These are phyloP conservation scores for Lethrus apterus DNA, from an alignment of 1,140 invertebrate genomes.

Conservation along the genomic window DNA sequence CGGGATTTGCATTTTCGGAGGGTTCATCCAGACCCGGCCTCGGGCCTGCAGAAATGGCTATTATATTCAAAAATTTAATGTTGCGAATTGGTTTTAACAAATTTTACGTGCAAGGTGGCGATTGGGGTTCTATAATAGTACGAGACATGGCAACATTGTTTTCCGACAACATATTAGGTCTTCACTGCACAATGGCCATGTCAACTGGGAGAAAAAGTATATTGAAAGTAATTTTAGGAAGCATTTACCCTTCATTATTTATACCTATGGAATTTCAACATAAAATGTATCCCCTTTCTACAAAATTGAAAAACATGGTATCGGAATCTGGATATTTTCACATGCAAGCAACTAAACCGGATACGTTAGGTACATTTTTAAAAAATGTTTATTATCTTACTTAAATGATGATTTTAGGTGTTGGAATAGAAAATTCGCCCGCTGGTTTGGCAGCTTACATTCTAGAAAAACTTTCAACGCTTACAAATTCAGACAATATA, in stretches of 20 bases:
- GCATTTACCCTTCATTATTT: slow-evolving; percentile 48
- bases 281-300: not conserved
- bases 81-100: slow-evolving; percentile 62
- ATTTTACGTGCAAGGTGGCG: slow-evolving; percentile 79
- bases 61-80: slow-evolving; percentile 80
- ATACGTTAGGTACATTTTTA: slow-evolving; percentile 83
- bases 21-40: slow-evolving; percentile 55
- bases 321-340: slow-evolving; percentile 74
- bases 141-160: slow-evolving; percentile 54
- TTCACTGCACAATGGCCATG: slow-evolving; percentile 58
- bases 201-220: slow-evolving; percentile 34
- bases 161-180: slow-evolving; percentile 58
- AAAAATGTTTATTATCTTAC: not conserved
- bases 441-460: slow-evolving; percentile 70
- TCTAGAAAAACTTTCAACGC: slow-evolving; percentile 73
- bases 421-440: slow-evolving; percentile 58
- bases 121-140: slow-evolving; percentile 63
- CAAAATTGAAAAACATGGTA: slow-evolving; percentile 45
- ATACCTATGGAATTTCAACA: slow-evolving; percentile 46
- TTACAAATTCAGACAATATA: slow-evolving; percentile 46
- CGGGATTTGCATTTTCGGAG: slow-evolving; percentile 65
- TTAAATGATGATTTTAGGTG: slow-evolving; percentile 49
- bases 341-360: slow-evolving; percentile 78
- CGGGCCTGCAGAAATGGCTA: slow-evolving; percentile 53
- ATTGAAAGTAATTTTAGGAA: slow-evolving; percentile 47